Evolutionary conservation across 64 coral and sea anemone species (phyloP), one percentile per base, ranked within the genome.

Genomic region (Actinia tenebrosa): DNA sequence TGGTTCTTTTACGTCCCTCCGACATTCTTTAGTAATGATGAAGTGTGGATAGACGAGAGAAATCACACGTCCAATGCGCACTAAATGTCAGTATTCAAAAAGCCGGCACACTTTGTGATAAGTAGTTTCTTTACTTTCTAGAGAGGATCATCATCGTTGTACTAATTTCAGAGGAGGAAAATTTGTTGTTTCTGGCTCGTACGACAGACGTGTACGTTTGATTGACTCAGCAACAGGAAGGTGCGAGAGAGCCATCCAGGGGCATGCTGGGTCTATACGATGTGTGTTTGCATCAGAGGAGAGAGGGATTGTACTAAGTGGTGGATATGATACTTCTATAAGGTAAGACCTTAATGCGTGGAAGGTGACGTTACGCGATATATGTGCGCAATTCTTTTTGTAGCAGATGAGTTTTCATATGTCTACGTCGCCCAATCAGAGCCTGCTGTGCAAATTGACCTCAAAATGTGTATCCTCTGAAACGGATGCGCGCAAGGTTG

Each of bases 311-410:
- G 90, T 94, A 22, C 64, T 98, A 1, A 98, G 96, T 83, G 96
- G 96, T 44, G 93, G 96, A 44, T 98, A 98, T 44, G 96, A 98
- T 60, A 98, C 96, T 54, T 98, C 96, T 86, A 94, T 98, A 61
- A 92, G 96, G 96, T 98, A 64, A 68, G 47, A 30, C 64, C 23
- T 69, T n/a, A n/a, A n/a, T n/a, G n/a, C 30, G 30, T 37, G 0
- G 64, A n/a, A n/a, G 18, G 19, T 9, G n/a, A 3, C 3, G 1
- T 72, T 72, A 72, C 25, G 10, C 37, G 8, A 37, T 37, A 37
- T 37, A 30, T 75, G n/a, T 14, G 69, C 69, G 69, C 69, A 75
- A 42, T 0, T 6, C 10, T 22, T 66, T 22, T 66, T 22, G 63
- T 5, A 13, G 18, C 2, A 66, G 8, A 66, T 22, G 22, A 5